Base-by-base conservation (phyloP, 2,888 invertebrate genomes). In the Bellardia pandia region DNA sequence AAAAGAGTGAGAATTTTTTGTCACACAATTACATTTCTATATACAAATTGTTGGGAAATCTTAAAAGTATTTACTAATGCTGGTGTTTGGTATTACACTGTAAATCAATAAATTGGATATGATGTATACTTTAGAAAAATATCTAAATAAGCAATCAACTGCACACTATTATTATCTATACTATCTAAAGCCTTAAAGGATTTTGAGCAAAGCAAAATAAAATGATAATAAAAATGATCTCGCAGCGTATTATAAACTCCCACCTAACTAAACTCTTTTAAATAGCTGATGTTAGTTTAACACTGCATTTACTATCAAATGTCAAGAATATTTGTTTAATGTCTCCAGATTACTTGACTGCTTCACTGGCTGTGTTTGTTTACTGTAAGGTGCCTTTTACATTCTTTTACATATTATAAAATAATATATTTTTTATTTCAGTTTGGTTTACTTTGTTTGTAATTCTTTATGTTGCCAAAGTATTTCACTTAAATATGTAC, bases 381-480 rank as follows among this genome's bases (percentile, higher is more conserved):
- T 74, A 9, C 58, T 58, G 42, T 40, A 66, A 81, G 33, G 66
- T 74, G 77, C 81, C 71, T 64, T 16, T 62, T 48, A 42, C 14
- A n/a, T 3, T 58, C 33, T 68, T 30, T 16, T 45, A 68, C 14
- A 68, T 66, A 74, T 13, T 66, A 30, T 14, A 23, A 14, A 23
- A 23, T 23, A 13, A 53, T 53, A 13, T 64, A 13, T 64, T 53
- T 40, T 33, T 23, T 23, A 23, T 23, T 23, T 23, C 23, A 23
- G 23, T 23, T 23, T 4, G 14, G 75, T 60, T 48, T 8, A 72
- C 45, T 37, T 48, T 53, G 64, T 56, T 42, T 81, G 45, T 64
- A 56, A 77, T 72, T 48, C 16, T 84, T 84, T 74, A 64, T 71
- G 3, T 79, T 74, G 60, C 14, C 64, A 69, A 82, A 75, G 33